Percentiles rank a stretch among this genome's conserved stretches.
Evolutionary conservation across 2,888 invertebrate genomes (phyloP).

Genomic region (Dolichomitus sp.): DNA sequence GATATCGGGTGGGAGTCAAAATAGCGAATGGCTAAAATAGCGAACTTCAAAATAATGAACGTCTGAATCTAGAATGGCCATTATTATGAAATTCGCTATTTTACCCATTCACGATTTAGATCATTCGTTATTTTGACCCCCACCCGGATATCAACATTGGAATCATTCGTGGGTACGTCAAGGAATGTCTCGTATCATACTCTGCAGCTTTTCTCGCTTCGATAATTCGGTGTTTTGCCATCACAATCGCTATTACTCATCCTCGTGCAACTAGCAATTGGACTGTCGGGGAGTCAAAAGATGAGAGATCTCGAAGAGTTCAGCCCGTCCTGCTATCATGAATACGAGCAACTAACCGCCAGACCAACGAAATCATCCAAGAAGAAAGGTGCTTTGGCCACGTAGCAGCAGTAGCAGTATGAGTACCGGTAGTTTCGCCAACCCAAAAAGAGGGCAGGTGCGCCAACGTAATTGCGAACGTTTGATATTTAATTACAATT

Average conservation of each 20-base stretch:
- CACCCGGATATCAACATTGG: no score
- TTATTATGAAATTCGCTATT: no score
- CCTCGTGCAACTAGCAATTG: slow-evolving; percentile 51
- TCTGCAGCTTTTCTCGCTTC: not conserved
- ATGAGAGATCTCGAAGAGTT: not conserved
- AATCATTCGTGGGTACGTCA: not conserved
- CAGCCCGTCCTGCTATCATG: slow-evolving; percentile 5
- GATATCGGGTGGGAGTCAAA: no score
- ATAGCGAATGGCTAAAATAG: no score
- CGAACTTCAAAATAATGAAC: no score
- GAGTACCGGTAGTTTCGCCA: slow-evolving; percentile 34
- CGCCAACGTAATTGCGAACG: slow-evolving; percentile 80
- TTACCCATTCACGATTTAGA: no score
- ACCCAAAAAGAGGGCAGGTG: slow-evolving; percentile 73
- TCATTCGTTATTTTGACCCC: no score
- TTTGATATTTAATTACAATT: slow-evolving; percentile 85
- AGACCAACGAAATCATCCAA: not conserved
- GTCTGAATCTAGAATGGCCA: no score
- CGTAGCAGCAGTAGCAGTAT: not conserved
- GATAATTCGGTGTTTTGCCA: not conserved
- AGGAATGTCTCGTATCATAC: not conserved
- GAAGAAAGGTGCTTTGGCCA: slow-evolving; percentile 5
- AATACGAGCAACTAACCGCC: not conserved
- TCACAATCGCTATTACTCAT: slow-evolving; percentile 48
- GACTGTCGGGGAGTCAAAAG: slow-evolving; percentile 24